Conservation (phyloP, 1,140 invertebrate species). For the Kradibia gibbosae region DNA sequence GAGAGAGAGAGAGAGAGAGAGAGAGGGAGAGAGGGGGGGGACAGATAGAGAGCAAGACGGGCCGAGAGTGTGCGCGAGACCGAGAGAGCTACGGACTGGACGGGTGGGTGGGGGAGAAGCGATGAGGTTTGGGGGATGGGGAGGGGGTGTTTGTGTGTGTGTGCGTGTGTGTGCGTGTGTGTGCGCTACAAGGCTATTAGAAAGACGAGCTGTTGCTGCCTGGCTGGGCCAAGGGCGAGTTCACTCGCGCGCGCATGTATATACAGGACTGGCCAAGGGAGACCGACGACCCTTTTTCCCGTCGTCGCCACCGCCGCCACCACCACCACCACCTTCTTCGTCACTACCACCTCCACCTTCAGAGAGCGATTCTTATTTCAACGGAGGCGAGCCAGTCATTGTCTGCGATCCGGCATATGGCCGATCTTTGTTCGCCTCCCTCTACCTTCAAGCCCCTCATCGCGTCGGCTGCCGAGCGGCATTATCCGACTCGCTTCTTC, state of each 20-base stretch:
- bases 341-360: conserved; percentile 31
- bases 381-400: conserved; percentile 46
- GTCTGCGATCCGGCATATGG: conserved; percentile 56
- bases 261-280: conserved; percentile 34
- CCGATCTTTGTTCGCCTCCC: conserved; percentile 36
- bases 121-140: no score
- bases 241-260: conserved; percentile 2
- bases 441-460: not conserved
- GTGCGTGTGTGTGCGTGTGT: not conserved
- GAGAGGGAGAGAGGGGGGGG: no score
- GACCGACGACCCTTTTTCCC: conserved; percentile 39
- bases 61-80: not conserved
- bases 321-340: not conserved
- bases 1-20: conserved; percentile 15
- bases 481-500: conserved; percentile 12
- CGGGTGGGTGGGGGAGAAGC: no score
- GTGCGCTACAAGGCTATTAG: conserved; percentile 16
- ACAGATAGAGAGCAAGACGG: no score
- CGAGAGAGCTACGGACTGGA: conserved; percentile 7
- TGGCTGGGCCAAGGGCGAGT: conserved; percentile 37
- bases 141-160: not conserved
- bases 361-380: conserved; percentile 55
- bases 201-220: conserved; percentile 26
- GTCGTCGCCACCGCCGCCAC: not conserved
- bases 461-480: not conserved